phyloP scores from a whole-genome alignment of 2,797 vertebrate species.

The Agapornis canus region DNA sequence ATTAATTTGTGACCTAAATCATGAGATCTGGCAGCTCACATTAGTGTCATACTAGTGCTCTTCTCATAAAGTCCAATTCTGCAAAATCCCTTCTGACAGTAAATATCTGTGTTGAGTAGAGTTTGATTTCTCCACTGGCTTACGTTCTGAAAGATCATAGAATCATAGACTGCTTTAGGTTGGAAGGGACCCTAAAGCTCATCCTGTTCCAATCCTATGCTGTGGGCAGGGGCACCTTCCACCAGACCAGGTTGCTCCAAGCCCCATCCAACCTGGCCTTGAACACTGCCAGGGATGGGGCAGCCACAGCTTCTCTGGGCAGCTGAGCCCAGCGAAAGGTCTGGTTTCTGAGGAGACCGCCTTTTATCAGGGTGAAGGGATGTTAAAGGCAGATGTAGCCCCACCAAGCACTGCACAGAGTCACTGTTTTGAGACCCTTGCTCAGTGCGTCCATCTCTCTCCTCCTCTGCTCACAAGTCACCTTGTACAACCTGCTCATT shows the following conservation, averaged over 20 bases:
- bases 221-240: not conserved
- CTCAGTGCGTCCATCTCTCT: not conserved
- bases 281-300: not conserved
- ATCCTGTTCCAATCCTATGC: not conserved
- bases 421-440: rapidly evolving
- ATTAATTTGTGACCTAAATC: not conserved
- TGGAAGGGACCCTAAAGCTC: not conserved
- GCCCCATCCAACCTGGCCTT: not conserved
- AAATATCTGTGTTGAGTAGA: not conserved
- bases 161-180: not conserved
- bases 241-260: not conserved
- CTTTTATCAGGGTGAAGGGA: rapidly evolving
- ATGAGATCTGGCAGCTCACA: not conserved
- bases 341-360: too few species aligned
- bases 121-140: not conserved
- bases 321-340: not conserved
- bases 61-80: not conserved
- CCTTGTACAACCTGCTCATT: not conserved
- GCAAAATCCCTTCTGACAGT: not conserved
- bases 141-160: not conserved
- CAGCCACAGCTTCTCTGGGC: not conserved
- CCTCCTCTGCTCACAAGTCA: not conserved
- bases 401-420: rapidly evolving
- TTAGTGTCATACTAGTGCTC: not conserved
- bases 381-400: not conserved